These are phyloP conservation scores for Ia io DNA, from an alignment of 2,113 vertebrate species.

Conservation along the genomic window DNA sequence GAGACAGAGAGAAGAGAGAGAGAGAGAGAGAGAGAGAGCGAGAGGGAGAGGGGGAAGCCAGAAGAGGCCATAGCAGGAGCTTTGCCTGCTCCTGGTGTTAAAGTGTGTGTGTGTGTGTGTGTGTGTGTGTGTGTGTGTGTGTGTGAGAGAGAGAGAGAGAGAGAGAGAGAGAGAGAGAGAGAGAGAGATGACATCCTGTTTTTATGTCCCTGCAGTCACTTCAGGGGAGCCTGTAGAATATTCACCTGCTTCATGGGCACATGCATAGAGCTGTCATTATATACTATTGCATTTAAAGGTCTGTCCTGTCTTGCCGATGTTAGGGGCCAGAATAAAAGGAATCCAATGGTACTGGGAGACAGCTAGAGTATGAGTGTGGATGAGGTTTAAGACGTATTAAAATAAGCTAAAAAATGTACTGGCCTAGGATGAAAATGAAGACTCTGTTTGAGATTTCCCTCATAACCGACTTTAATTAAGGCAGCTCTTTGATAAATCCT, in stretches of 20 bases:
- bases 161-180: not conserved
- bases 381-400: not conserved
- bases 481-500: not conserved
- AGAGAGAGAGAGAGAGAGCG: not conserved
- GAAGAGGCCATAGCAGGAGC: too few relatives aligned
- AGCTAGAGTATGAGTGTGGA: not conserved
- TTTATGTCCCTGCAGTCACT: not conserved
- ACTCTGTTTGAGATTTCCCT: not conserved
- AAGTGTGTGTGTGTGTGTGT: too few relatives aligned
- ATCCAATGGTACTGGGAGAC: not conserved
- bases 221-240: not conserved
- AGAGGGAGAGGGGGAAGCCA: too few relatives aligned
- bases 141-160: not conserved
- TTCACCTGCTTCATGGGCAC: not conserved
- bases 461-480: slow-evolving; percentile 31
- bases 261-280: not conserved
- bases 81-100: too few relatives aligned
- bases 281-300: not conserved
- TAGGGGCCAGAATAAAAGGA: not conserved
- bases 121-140: too few relatives aligned
- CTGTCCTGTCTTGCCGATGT: not conserved
- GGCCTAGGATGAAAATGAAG: slow-evolving; percentile 24
- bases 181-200: not conserved
- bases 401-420: not conserved
- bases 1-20: too few relatives aligned